Evolutionary conservation across 2,113 vertebrate species (phyloP).

Genomic region (Odocoileus virginianus): DNA sequence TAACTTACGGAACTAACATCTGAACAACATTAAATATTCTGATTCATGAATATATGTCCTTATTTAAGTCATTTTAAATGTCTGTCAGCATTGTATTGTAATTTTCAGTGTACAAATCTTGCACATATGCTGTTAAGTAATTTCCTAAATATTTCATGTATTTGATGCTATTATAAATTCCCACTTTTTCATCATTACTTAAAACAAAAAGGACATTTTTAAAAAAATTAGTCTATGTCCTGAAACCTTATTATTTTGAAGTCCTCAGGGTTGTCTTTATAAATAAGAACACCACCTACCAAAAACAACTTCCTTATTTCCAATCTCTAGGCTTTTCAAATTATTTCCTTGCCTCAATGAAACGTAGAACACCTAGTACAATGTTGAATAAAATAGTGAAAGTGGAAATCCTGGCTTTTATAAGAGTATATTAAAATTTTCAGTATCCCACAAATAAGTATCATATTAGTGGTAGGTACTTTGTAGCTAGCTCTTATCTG

Average conservation of each 20-base stretch:
- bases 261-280: neutral
- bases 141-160: neutral
- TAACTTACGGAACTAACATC: neutral
- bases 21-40: neutral
- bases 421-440: neutral
- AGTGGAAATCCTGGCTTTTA: neutral
- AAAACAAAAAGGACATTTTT: neutral
- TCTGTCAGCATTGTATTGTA: neutral
- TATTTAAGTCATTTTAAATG: neutral
- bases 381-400: neutral
- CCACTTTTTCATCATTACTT: neutral
- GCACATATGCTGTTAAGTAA: neutral
- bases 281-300: neutral
- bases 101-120: neutral
- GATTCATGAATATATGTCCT: neutral
- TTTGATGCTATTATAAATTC: neutral
- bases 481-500: neutral
- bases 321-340: neutral
- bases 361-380: neutral
- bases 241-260: neutral
- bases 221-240: too few species aligned
- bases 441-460: neutral
- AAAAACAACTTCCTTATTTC: neutral
- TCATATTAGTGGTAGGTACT: neutral
- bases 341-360: neutral